Evolutionary conservation across 2,888 invertebrate species (phyloP).

Genomic region (Tipula lateralis): DNA sequence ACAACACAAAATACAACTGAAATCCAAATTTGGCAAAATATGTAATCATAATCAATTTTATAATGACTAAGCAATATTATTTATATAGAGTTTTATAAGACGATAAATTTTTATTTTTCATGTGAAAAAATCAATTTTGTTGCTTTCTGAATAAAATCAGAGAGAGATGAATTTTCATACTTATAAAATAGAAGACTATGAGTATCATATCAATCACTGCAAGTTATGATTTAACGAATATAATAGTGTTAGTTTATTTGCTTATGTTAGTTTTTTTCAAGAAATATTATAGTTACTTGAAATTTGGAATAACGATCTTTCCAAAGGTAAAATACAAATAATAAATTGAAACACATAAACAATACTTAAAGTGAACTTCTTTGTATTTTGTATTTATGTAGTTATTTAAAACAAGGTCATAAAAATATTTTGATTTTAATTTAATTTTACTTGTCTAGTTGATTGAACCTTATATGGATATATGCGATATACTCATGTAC

Average conservation of each 20-base stretch:
- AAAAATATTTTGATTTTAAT: not conserved
- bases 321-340: not conserved
- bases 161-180: not conserved
- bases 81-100: not conserved
- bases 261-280: not conserved
- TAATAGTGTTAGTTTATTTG: not conserved
- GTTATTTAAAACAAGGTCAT: constrained; percentile 11
- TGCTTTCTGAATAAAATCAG: not conserved
- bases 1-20: not conserved
- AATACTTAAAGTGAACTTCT: not conserved
- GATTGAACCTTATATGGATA: constrained; percentile 24
- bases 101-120: not conserved
- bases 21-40: constrained; percentile 19
- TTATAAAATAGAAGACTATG: not conserved
- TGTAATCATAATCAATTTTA: constrained; percentile 11
- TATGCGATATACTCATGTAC: not conserved
- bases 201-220: not conserved
- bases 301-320: not conserved
- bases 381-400: not conserved
- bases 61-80: constrained; percentile 7
- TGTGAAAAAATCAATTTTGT: constrained; percentile 11
- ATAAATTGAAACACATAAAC: not conserved
- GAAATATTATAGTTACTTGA: not conserved
- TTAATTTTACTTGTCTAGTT: not conserved
- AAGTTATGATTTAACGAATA: not conserved